Evolutionary conservation across 2,797 vertebrate species (phyloP).

Genomic region (Periophthalmus magnuspinnatus): DNA sequence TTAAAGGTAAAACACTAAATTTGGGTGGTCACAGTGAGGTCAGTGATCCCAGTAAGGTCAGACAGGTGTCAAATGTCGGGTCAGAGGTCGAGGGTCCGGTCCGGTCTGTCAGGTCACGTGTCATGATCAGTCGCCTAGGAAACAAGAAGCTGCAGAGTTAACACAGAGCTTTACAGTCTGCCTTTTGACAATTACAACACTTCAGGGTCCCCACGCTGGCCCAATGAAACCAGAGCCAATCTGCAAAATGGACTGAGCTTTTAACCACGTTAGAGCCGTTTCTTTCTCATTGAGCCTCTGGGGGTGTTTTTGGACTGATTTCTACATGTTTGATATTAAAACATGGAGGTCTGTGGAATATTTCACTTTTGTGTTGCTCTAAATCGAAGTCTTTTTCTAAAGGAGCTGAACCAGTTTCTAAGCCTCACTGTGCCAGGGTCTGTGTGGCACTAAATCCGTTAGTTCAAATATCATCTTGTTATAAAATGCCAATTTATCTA

Average conservation of each 20-base stretch:
- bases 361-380: background rate
- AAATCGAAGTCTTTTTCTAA: background rate
- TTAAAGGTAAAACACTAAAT: slow-evolving; percentile 8
- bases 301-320: too few species aligned
- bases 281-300: too few species aligned
- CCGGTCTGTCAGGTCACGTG: slow-evolving; percentile 70
- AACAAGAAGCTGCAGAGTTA: slow-evolving; percentile 76
- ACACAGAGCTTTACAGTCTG: background rate
- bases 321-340: background rate
- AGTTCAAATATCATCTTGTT: background rate
- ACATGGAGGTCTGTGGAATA: too few species aligned
- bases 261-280: too few species aligned
- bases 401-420: too few species aligned
- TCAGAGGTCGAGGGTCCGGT: slow-evolving; percentile 66
- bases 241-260: background rate
- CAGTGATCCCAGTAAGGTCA: slow-evolving; percentile 57
- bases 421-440: too few species aligned
- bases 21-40: slow-evolving; percentile 53
- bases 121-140: slow-evolving; percentile 75
- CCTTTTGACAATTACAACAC: background rate
- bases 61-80: slow-evolving; percentile 70
- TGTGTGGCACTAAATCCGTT: background rate
- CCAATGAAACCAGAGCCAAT: background rate
- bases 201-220: slow-evolving; percentile 10
- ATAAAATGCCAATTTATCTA: too few species aligned